These are phyloP conservation scores for Desoria tigrina DNA, from an alignment of 2,888 invertebrate genomes.

Conservation along the genomic window DNA sequence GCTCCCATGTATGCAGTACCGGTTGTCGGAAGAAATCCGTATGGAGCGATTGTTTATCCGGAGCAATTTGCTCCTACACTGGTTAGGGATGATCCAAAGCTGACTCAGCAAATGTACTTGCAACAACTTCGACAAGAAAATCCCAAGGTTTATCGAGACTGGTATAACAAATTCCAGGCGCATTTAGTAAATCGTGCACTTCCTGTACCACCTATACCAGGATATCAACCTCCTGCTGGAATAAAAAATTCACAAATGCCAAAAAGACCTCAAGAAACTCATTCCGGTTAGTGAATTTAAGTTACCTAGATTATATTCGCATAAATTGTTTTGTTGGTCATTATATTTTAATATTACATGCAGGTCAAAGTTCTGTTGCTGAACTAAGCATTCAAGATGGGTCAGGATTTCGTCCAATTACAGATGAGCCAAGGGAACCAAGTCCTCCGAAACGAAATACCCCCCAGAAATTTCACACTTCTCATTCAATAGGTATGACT, in stretches of 20 bases:
- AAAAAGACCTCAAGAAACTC: not conserved
- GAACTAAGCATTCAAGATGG: not conserved
- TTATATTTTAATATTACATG: not conserved
- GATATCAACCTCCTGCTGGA: conserved; percentile 25
- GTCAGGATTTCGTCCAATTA: conserved; percentile 20
- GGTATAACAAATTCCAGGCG: conserved; percentile 71
- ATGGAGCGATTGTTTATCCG: not conserved
- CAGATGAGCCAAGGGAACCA: conserved; percentile 26
- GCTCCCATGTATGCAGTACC: not conserved
- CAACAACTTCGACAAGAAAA: conserved; percentile 68
- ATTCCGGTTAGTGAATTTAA: not conserved
- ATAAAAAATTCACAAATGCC: not conserved
- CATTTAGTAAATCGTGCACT: conserved; percentile 52
- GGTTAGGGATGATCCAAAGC: not conserved
- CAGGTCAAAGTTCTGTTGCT: conserved; percentile 11
- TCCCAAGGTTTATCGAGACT: conserved; percentile 75
- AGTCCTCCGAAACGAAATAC: conserved; percentile 58
- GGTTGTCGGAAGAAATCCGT: not conserved
- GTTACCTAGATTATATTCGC: not conserved
- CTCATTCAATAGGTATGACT: conserved; percentile 64
- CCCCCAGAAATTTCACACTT: conserved; percentile 77
- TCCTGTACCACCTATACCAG: conserved; percentile 49
- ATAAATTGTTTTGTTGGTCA: not conserved
- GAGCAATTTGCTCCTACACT: not conserved
- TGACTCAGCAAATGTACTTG: not conserved